Conservation (phyloP, 2,888 invertebrate genomes). For the Drosophila dives region DNA sequence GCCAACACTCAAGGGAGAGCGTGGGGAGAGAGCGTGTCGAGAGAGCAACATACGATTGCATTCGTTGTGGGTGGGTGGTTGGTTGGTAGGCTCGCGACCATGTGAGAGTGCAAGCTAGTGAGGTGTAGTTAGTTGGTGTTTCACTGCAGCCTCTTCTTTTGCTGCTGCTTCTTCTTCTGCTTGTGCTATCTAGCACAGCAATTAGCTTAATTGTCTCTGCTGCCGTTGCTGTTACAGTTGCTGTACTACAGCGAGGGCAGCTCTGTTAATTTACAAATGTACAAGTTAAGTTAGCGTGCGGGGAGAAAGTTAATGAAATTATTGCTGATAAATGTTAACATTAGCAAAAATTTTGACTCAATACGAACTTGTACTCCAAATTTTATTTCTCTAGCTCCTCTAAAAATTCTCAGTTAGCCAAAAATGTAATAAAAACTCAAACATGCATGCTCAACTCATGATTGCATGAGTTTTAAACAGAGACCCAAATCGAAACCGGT, state of each 20-base stretch:
- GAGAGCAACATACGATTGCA: constrained; percentile 23
- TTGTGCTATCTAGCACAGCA: constrained; percentile 55
- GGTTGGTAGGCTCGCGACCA: not conserved
- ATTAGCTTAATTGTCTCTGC: constrained; percentile 81
- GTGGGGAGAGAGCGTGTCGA: constrained; percentile 29
- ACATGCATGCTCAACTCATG: too few relatives aligned
- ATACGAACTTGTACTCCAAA: too few relatives aligned
- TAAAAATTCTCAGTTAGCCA: too few relatives aligned
- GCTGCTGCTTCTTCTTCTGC: constrained; percentile 17
- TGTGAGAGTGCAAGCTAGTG: constrained; percentile 7
- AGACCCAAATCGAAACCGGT: not conserved
- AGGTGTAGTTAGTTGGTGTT: constrained; percentile 32
- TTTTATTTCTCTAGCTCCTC: too few relatives aligned
- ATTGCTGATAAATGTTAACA: not conserved
- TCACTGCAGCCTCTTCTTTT: constrained; percentile 36
- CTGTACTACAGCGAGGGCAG: constrained; percentile 47
- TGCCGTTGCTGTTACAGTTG: constrained; percentile 37
- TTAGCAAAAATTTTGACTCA: too few relatives aligned
- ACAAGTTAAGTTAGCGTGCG: not conserved
- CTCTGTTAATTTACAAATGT: not conserved
- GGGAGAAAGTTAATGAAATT: not conserved
- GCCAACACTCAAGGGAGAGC: constrained; percentile 11
- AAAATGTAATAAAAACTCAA: too few relatives aligned
- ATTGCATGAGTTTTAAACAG: not conserved
- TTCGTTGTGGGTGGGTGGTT: constrained; percentile 30